Evolutionary conservation across 2,888 invertebrate species (phyloP), one percentile per base, ranked within the genome.

Genomic region (Ormyrus rosae): DNA sequence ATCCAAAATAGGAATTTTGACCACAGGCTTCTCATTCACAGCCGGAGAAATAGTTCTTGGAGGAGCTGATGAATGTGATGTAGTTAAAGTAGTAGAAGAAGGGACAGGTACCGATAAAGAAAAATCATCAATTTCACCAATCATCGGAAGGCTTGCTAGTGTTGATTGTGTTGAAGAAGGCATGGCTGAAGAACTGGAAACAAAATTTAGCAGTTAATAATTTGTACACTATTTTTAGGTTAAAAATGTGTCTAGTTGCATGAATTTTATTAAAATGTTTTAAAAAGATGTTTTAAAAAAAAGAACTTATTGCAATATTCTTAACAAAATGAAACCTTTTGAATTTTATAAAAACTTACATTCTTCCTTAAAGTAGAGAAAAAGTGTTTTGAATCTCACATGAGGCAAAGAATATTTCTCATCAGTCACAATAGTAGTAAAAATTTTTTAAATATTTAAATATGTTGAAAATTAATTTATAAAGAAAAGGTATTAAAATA

Each of bases 111-210:
- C 76, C 63, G 82, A 51, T 11, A 85, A 84, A 82, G 85, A 89
- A 78, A 86, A 90, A 78, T 90, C 90, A 80, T 90, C 91, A 85
- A 95, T 95, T 88, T 95, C 95, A 64, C 95, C 94, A 84, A 96
- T 95, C 94, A 95, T 94, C 6, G 96, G 96, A 83, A 95, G 92
- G 85, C 94, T 96, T 84, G 95, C 96, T 83, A 95, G 92, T 8
- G 95, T 94, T 84, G 95, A 94, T 89, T 94, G 94, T 67, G 93
- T 92, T 50, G 80, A 83, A 67, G 86, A 85, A 84, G 93, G 93
- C 83, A 93, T 93, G 76, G 92, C 92, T 84, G 94, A 93, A 92
- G 94, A 94, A 82, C 94, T 95, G 81, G 82, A 85, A 80, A 34
- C 4, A 34, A 34, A 34, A 34, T 34, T 34, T 34, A 34, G 4